phyloP scores from a whole-genome alignment of 2,113 vertebrate species.

The Abramis brama region DNA sequence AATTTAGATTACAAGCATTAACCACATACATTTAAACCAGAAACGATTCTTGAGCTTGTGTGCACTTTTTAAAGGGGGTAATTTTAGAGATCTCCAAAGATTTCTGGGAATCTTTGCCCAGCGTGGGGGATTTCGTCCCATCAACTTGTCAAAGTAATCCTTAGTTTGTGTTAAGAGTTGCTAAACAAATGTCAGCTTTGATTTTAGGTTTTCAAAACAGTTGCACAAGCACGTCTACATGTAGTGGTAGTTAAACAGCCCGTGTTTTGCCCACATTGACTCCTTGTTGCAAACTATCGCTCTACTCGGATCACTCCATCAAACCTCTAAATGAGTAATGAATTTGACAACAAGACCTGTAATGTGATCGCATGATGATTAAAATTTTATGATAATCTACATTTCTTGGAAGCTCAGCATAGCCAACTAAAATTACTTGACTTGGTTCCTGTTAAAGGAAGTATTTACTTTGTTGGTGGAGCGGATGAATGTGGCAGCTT shows the following conservation, averaged over 20 bases:
- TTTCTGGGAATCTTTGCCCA: constrained; percentile 10
- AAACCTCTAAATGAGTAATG: constrained; percentile 23
- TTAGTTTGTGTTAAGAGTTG: constrained; percentile 15
- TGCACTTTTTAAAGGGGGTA: background rate
- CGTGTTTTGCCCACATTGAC: background rate
- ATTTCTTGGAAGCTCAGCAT: background rate
- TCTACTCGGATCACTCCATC: constrained; percentile 93
- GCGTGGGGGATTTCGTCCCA: background rate
- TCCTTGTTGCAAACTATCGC: constrained; percentile 83
- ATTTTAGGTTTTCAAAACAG: constrained; percentile 20
- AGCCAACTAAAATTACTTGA: background rate
- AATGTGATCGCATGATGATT: background rate
- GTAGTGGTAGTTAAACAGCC: background rate
- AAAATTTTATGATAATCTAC: background rate
- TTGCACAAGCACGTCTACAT: background rate
- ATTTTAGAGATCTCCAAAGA: constrained; percentile 18
- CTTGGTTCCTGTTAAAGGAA: constrained; percentile 1
- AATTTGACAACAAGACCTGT: constrained; percentile 4
- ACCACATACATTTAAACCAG: background rate
- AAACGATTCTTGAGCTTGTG: background rate
- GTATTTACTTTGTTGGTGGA: background rate
- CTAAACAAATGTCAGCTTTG: background rate
- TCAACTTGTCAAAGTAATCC: background rate
- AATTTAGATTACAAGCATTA: background rate
- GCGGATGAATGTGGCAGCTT: background rate